phyloP scores from a whole-genome alignment of 2,797 vertebrate genomes.

The Dallia pectoralis region DNA sequence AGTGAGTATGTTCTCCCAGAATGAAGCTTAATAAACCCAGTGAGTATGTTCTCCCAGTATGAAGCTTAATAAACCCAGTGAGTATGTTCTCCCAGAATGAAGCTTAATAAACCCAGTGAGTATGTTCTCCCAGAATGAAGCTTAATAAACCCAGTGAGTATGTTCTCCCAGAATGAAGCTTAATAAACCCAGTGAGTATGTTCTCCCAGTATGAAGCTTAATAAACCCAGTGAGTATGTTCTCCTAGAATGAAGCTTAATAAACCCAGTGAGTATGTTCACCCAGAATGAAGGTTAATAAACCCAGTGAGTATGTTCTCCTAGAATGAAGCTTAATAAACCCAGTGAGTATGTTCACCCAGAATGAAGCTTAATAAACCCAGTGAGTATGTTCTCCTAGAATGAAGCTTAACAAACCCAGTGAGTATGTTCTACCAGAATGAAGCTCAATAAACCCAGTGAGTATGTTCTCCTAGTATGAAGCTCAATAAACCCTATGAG shows the following conservation, averaged over 20 bases:
- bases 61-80: too few species aligned
- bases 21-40: too few species aligned
- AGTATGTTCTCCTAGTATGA: too few species aligned
- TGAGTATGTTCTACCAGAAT: too few species aligned
- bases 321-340: background rate
- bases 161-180: background rate
- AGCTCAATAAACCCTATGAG: background rate
- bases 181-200: background rate
- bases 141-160: background rate
- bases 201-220: background rate
- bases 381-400: too few species aligned
- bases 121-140: background rate
- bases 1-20: background rate
- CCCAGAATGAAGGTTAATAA: background rate
- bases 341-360: too few species aligned
- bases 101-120: too few species aligned
- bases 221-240: background rate
- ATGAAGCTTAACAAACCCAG: background rate
- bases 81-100: background rate
- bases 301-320: too few species aligned
- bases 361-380: background rate
- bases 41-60: background rate
- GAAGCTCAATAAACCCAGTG: background rate
- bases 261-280: too few species aligned
- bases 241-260: background rate